phyloP scores from a whole-genome alignment of 2,797 vertebrate species.

The Anolis apletophallus region DNA sequence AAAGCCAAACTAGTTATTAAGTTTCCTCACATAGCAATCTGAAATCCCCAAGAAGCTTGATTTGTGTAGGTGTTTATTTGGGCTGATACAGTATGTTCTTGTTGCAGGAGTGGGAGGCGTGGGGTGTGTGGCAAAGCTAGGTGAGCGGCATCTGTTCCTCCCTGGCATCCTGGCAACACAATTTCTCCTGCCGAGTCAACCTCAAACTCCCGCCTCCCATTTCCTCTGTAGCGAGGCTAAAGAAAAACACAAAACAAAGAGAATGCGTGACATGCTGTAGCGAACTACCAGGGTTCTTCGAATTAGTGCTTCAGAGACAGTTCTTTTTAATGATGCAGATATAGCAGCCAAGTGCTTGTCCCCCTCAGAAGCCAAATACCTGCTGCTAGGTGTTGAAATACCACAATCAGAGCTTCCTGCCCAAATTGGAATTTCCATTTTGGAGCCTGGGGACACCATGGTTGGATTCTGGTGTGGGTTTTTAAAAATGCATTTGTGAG shows the following conservation, averaged over 20 bases:
- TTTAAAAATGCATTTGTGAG: too few species aligned
- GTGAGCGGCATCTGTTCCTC: conserved; percentile 50
- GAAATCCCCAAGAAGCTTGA: conserved; percentile 11
- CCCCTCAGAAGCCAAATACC: conserved; percentile 6
- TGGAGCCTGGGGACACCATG: conserved; percentile 13
- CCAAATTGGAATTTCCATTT: conserved; percentile 33
- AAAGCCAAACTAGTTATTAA: conserved; percentile 28
- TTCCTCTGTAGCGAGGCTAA: accelerated
- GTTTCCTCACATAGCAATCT: conserved; percentile 12
- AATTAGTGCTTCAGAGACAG: not conserved
- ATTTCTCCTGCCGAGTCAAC: conserved; percentile 30
- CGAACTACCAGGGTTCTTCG: not conserved
- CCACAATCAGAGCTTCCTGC: conserved; percentile 37
- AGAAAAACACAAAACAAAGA: not conserved
- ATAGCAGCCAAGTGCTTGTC: not conserved
- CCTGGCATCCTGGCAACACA: conserved; percentile 17
- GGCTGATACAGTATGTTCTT: conserved; percentile 6
- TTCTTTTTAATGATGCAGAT: conserved; percentile 34
- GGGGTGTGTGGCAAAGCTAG: conserved; percentile 24
- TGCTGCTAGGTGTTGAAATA: conserved; percentile 23
- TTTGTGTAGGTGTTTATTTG: conserved; percentile 21
- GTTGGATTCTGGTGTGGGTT: too few species aligned
- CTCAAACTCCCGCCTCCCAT: not conserved
- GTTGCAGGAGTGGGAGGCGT: conserved; percentile 4
- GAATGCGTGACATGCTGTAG: not conserved